Base-by-base conservation (phyloP, 1,140 invertebrate genomes). In the Nasonia longicornis region DNA sequence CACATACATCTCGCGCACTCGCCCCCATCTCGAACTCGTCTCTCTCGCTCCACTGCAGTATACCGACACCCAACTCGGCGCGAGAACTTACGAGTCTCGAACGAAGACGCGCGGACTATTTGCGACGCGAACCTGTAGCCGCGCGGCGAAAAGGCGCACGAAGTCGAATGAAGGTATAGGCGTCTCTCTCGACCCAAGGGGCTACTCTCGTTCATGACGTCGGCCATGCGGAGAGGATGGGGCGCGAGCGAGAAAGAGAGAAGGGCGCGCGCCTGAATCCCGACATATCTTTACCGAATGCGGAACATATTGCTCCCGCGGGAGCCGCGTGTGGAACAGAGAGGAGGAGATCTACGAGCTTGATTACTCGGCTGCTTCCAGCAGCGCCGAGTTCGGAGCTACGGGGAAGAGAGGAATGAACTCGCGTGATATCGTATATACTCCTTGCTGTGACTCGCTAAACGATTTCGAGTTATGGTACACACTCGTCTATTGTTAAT, bases 241-340 rank as follows among this genome's bases (percentile, higher is more conserved):
- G 66, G 75, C 4, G 75, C 12, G 22, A 67, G 45, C 11, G 45
- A 22, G 8, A 16, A 14, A 70, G 26, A 31, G 64, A 31, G 64
- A 12, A 10, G 26, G 10, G 4, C 11, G 35, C 10, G 14, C 69
- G 52, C 75, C 81, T 76, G 84, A 82, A 84, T 85, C 82, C 83
- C 79, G 84, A 84, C 84, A 79, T 85, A 85, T 84, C 84, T 85
- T 84, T 84, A 77, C 83, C 77, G 81, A 85, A 84, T 82, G 58
- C 79, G 64, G 79, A 84, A 84, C 83, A 83, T 83, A 85, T 85
- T 83, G 77, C 77, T 80, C 84, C 81, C 81, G 26, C 1, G 80
- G 67, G 81, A 81, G 77, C 26, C 26, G 76, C 74, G 45, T 72
- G 72, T 10, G 14, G 35, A 42, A 35, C 79, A 58, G 76, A 79